These are phyloP conservation scores for Corythornis vintsioides DNA, from an alignment of 2,113 vertebrate genomes.

Conservation along the genomic window DNA sequence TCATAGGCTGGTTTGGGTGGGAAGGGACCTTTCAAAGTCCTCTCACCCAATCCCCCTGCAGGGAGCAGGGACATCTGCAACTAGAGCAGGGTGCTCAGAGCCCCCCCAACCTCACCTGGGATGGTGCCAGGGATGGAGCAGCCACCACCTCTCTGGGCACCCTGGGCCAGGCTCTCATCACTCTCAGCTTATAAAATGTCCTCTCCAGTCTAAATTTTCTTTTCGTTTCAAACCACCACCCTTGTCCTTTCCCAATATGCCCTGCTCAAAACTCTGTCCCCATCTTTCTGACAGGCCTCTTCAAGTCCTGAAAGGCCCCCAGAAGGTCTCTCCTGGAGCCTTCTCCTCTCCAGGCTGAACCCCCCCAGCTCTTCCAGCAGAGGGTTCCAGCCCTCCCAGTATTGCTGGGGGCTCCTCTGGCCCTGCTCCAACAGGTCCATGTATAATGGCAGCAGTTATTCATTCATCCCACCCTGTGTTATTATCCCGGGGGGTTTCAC, in stretches of 20 bases:
- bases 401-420: not conserved
- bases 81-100: not conserved
- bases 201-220: not conserved
- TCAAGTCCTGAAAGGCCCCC: not conserved
- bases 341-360: not conserved
- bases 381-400: not conserved
- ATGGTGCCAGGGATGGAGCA: not conserved
- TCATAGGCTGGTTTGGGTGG: not conserved
- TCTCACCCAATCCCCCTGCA: not conserved
- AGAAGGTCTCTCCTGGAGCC: not conserved
- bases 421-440: not conserved
- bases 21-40: not conserved
- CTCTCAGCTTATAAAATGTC: not conserved
- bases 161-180: not conserved
- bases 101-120: not conserved
- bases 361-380: not conserved
- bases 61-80: not conserved
- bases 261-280: not conserved
- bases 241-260: not conserved
- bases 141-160: not conserved
- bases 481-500: not conserved
- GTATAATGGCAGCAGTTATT: not conserved
- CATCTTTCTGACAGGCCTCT: not conserved
- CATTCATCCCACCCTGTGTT: not conserved
- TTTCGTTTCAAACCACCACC: not conserved